Evolutionary conservation across 2,797 vertebrate species (phyloP).

Genomic region (Acanthopagrus latus): DNA sequence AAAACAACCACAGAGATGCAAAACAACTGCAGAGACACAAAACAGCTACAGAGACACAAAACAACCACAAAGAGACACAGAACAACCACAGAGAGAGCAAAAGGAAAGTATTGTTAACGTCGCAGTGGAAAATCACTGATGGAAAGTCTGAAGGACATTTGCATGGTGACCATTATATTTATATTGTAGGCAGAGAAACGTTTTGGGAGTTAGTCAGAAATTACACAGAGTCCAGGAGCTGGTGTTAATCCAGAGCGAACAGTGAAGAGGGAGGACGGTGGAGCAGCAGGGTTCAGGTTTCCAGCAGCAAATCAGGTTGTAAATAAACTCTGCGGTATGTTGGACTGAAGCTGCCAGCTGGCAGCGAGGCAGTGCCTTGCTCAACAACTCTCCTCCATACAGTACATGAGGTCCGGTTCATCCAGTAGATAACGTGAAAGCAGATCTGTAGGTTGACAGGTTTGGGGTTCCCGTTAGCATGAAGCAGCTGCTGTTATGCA

Average conservation of each 20-base stretch:
- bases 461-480: constrained; percentile 24
- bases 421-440: not conserved
- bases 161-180: not conserved
- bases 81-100: not conserved
- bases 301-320: not conserved
- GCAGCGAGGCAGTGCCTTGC: not conserved
- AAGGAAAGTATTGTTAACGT: not conserved
- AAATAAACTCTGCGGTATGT: constrained; percentile 30
- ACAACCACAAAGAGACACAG: too few relatives aligned
- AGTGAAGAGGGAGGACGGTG: too few relatives aligned
- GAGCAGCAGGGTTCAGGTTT: constrained; percentile 31
- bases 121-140: not conserved
- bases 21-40: too few relatives aligned
- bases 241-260: not conserved
- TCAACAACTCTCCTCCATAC: not conserved
- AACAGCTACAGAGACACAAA: too few relatives aligned
- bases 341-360: not conserved
- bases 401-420: not conserved
- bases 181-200: too few relatives aligned
- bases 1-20: too few relatives aligned
- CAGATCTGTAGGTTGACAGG: not conserved
- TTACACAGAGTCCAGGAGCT: too few relatives aligned
- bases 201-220: not conserved
- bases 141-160: too few relatives aligned
- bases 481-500: constrained; percentile 35